Percentiles rank a stretch among this genome's conserved stretches.
Evolutionary conservation across 1,140 invertebrate species (phyloP).

Genomic region (Eumeta japonica): DNA sequence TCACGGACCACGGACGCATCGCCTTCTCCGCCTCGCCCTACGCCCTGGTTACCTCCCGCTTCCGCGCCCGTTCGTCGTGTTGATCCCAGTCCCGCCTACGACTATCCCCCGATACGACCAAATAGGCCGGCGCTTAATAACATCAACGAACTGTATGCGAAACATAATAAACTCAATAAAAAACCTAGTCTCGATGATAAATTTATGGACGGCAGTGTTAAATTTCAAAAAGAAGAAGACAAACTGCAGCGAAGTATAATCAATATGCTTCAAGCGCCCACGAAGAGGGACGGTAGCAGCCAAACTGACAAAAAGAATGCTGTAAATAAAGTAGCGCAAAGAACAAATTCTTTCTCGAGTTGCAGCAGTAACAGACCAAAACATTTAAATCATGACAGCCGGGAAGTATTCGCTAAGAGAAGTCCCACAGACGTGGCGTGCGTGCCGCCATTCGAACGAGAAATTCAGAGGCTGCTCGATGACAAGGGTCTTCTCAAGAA

Average conservation of each 20-base stretch:
- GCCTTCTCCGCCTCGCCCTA: slow-evolving; percentile 56
- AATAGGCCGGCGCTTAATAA: slow-evolving; percentile 34
- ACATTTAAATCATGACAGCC: slow-evolving; percentile 51
- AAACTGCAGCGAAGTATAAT: slow-evolving; percentile 50
- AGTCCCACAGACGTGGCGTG: slow-evolving; percentile 52
- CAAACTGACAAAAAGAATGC: slow-evolving; percentile 65
- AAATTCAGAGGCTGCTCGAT: slow-evolving; percentile 72
- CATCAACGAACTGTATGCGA: slow-evolving; percentile 39
- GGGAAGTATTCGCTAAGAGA: slow-evolving; percentile 48
- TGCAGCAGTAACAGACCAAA: slow-evolving; percentile 49
- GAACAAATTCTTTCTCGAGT: slow-evolving; percentile 53
- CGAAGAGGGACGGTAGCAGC: slow-evolving; percentile 62
- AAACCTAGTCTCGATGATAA: slow-evolving; percentile 47
- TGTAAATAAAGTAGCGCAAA: slow-evolving; percentile 29
- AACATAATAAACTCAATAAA: slow-evolving; percentile 41
- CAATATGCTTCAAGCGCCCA: slow-evolving; percentile 52
- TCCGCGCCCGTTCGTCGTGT: slow-evolving; percentile 47
- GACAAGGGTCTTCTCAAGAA: slow-evolving; percentile 65
- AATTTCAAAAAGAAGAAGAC: slow-evolving; percentile 54
- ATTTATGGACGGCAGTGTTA: slow-evolving; percentile 33
- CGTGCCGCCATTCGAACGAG: slow-evolving; percentile 67
- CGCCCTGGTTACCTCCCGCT: slow-evolving; percentile 62
- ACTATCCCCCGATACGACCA: slow-evolving; percentile 39
- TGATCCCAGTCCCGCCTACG: slow-evolving; percentile 26
- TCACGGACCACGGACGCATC: slow-evolving; percentile 70